Evolutionary conservation across 1,140 invertebrate species (phyloP).

Genomic region (Hydropsyche tenuis): DNA sequence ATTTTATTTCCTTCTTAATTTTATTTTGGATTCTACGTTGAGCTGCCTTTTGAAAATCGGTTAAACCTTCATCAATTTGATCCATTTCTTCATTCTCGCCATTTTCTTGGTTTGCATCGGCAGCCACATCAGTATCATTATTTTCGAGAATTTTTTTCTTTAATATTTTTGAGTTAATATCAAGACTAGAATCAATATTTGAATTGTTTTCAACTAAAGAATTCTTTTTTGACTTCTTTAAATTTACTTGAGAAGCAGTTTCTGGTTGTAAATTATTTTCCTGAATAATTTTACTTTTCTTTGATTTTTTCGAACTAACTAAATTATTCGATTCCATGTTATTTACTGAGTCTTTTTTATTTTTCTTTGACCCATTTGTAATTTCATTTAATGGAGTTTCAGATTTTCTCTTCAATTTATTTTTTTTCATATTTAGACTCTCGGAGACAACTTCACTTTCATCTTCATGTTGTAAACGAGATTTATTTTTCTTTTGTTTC

Average conservation of each 20-base stretch:
- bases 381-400: not conserved
- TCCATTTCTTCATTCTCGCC: conserved; percentile 21
- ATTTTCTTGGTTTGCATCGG: not conserved
- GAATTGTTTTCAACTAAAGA: not conserved
- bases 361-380: not conserved
- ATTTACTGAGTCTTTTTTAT: not conserved
- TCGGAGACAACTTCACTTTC: conserved; percentile 19
- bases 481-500: not conserved
- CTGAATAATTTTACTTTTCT: conserved; percentile 37
- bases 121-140: conserved; percentile 22
- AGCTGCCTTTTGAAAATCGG: conserved; percentile 46
- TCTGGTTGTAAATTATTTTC: no score
- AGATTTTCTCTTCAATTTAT: not conserved
- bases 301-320: conserved; percentile 26
- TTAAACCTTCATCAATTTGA: conserved; percentile 14
- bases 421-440: conserved; percentile 26
- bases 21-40: conserved; percentile 41
- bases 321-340: not conserved
- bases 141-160: not conserved
- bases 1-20: conserved; percentile 34
- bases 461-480: not conserved
- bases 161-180: not conserved
- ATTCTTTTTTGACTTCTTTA: no score
- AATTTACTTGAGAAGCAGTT: no score
- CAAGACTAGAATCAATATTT: not conserved